Evolutionary conservation across 2,113 vertebrate genomes (phyloP), one percentile per base, ranked within the genome.

Genomic region (Perca flavescens): DNA sequence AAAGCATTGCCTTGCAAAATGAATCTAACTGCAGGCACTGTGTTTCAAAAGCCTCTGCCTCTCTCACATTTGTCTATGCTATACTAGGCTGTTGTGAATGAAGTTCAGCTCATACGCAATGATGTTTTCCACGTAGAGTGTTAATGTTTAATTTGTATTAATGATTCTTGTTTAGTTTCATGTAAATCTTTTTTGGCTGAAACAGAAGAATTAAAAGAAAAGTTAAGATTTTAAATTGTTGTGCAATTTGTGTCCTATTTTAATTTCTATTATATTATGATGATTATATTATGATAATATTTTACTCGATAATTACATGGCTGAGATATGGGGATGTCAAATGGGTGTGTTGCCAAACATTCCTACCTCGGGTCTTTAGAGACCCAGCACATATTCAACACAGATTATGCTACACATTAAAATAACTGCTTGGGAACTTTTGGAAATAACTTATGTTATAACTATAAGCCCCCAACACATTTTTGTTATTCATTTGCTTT

Each of bases 1-100:
- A 95, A 95, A 96, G 96, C 95, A 95, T 94, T 91, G 77, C 93
- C 78, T 80, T 70, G 84, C 82, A 89, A 91, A 94, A 90, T 80
- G 84, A 92, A 85, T 70, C 80, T 74, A 70, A 86, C 65, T 74
- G 76, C 49, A 62, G 86, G 58, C 69, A 8, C 47, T 58, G 31
- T 78, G 70, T 72, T 84, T 82, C 77, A 85, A 82, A 74, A 77
- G 82, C 50, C 71, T 79, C 36, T 40, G 68, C 66, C 64, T 76
- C 85, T 62, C 86, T 74, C 66, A 70, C 56, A 52, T 80, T 77
- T 86, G 74, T 80, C 64, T 76, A 21, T 50, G 40, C 58, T 73
- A 21, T 34, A 47, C 40, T 19, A 31, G 40, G 71, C 31, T 13
- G 67, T 10, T 56, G 56, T 53, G 63, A 80, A 66, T 65, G 13